A percentile compares a stretch with the other conserved stretches of the same genome.
These are phyloP conservation scores for Electrona antarctica DNA, from an alignment of 2,113 vertebrate genomes.

Conservation along the genomic window DNA sequence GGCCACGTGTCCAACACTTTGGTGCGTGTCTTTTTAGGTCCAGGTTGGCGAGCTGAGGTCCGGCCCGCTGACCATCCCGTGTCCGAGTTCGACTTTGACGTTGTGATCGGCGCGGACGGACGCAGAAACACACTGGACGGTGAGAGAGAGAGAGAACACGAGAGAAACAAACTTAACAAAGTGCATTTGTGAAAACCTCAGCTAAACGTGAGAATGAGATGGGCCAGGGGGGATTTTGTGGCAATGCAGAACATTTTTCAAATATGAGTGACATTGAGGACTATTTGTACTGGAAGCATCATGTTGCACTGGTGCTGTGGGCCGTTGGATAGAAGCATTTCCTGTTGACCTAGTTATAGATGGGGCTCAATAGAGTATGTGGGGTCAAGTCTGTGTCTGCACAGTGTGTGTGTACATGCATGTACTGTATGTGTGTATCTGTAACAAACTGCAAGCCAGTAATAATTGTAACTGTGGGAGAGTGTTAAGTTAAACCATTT, in stretches of 20 bases:
- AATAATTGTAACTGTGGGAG: neutral
- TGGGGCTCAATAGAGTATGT: neutral
- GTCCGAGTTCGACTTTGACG: slow-evolving; percentile 88
- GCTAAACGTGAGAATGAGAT: too few relatives aligned
- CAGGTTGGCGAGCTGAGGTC: slow-evolving; percentile 90
- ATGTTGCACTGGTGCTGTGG: neutral
- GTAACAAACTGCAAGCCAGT: too few relatives aligned
- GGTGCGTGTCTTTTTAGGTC: slow-evolving; percentile 74
- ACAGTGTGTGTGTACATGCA: too few relatives aligned
- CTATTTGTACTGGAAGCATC: slow-evolving; percentile 11
- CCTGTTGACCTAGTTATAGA: slow-evolving; percentile 54
- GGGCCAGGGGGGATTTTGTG: too few relatives aligned
- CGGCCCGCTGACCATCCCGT: slow-evolving; percentile 84
- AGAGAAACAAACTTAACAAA: too few relatives aligned
- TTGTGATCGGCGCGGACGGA: slow-evolving; percentile 92
- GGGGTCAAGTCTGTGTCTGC: too few relatives aligned
- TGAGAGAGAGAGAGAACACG: slow-evolving; percentile 54
- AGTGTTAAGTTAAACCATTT: slow-evolving; percentile 7
- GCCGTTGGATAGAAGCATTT: slow-evolving; percentile 39
- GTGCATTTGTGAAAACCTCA: too few relatives aligned
- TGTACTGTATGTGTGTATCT: too few relatives aligned
- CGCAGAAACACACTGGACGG: slow-evolving; percentile 91
- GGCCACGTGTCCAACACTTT: neutral
- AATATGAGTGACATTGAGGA: too few relatives aligned
- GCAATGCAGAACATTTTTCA: too few relatives aligned